These are phyloP conservation scores for Hylaeus volcanicus DNA, from an alignment of 1,140 invertebrate species.

Conservation along the genomic window DNA sequence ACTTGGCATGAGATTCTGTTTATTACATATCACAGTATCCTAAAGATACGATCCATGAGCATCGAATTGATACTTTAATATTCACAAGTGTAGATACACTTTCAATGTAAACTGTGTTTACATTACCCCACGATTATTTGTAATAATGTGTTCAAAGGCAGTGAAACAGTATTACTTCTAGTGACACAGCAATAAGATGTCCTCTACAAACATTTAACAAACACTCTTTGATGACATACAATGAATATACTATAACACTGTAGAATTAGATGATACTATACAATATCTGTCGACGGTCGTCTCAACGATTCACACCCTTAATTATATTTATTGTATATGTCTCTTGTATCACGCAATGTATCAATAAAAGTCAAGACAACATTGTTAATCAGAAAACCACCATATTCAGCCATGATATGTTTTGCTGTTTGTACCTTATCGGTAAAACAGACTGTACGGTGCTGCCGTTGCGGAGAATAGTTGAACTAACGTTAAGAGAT, in stretches of 20 bases:
- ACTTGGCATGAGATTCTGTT: slow-evolving; percentile 55
- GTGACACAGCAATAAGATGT: neutral
- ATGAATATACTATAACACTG: neutral
- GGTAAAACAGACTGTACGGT: slow-evolving; percentile 56
- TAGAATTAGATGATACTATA: neutral
- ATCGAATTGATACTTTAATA: slow-evolving; percentile 4
- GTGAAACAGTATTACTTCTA: slow-evolving; percentile 6
- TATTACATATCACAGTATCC: slow-evolving; percentile 30
- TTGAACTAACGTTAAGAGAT: slow-evolving; percentile 16
- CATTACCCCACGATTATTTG: neutral
- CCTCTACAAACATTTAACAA: slow-evolving; percentile 3
- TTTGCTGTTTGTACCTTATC: slow-evolving; percentile 44
- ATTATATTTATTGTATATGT: slow-evolving; percentile 14
- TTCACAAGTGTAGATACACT: slow-evolving; percentile 3
- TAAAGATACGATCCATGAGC: slow-evolving; percentile 11
- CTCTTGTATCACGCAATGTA: slow-evolving; percentile 26
- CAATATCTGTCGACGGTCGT: slow-evolving; percentile 11
- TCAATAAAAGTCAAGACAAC: slow-evolving; percentile 42
- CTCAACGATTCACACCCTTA: slow-evolving; percentile 20
- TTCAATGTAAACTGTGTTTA: neutral
- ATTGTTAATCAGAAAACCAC: slow-evolving; percentile 46
- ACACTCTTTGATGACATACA: slow-evolving; percentile 29
- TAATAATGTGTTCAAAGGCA: neutral
- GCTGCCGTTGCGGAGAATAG: slow-evolving; percentile 45
- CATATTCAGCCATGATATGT: slow-evolving; percentile 64